Base-by-base conservation (phyloP, 2,888 invertebrate genomes). In the Drosophila putrida region DNA sequence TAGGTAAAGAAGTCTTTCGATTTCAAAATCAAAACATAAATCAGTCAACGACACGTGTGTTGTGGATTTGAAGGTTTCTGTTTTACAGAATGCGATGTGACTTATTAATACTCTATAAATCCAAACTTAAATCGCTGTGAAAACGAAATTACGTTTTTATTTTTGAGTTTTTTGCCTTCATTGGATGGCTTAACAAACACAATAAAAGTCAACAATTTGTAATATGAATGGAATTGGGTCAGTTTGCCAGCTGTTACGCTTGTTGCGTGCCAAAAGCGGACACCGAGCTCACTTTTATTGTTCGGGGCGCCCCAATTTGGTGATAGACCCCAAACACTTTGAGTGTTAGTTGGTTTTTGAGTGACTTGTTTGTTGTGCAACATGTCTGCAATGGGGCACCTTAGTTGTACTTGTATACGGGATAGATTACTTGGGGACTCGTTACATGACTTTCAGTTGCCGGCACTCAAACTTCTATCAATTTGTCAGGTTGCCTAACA, bases 141-240 rank as follows among this genome's bases (percentile, higher is more conserved):
- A 54, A 31, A 57, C 35, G 4, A 28, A 64, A 57, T 47, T 39
- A 44, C 15, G 51, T 54, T 39, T 33, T 36, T n/a, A 6, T 36
- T 36, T 35, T 51, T 43, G 15, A 8, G 5, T 31, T 47, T 39
- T 35, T 41, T 60, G 50, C 31, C 57, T n/a, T 39, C 51, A 38
- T 63, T 60, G 62, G 65, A 58, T 78, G 65, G 76, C 65, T 58
- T 50, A 63, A 71, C 71, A 68, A 66, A 71, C 71, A 82, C 65
- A 82, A 82, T 71, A 80, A 86, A 69, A 78, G 68, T 65, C 71
- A 86, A 82, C 83, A 82, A 85, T 83, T 88, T 86, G 77, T 88
- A 87, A 79, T 85, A 87, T 81, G 61, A 79, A 80, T 78, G 73
- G 59, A 85, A 85, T 89, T 85, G 78, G 89, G 85, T 89, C 89